phyloP scores from a whole-genome alignment of 2,797 vertebrate species.

The Neomorphus geoffroyi region DNA sequence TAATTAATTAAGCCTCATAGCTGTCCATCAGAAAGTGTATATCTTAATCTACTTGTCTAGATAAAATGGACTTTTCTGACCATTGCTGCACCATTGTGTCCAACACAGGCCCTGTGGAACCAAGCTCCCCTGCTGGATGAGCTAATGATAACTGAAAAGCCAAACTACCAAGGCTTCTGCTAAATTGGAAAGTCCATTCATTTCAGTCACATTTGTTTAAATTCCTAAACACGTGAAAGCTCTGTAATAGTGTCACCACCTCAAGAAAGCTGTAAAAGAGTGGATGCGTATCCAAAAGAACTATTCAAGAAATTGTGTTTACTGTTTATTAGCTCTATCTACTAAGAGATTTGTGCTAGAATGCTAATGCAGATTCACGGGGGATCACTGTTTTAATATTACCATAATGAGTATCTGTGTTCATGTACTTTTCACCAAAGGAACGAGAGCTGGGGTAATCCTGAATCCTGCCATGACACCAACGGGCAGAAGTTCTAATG shows the following conservation, averaged over 20 bases:
- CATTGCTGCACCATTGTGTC: not conserved
- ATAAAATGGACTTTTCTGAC: not conserved
- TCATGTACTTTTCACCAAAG: not conserved
- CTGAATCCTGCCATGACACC: not conserved
- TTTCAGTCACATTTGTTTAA: not conserved
- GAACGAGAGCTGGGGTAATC: not conserved
- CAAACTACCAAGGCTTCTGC: not conserved
- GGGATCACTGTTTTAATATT: not conserved
- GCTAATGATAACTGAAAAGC: not conserved
- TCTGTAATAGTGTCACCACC: not conserved
- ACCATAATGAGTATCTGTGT: rapidly evolving
- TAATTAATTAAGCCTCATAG: not conserved
- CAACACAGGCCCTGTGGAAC: rapidly evolving
- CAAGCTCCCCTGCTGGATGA: not conserved
- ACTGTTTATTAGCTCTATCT: too few species aligned
- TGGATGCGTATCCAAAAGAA: not conserved
- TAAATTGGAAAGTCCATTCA: not conserved
- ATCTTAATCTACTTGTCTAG: not conserved
- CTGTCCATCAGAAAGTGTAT: not conserved
- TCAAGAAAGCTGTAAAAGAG: not conserved
- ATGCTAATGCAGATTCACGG: not conserved
- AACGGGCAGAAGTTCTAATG: not conserved
- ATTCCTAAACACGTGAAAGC: not conserved
- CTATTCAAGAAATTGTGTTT: not conserved
- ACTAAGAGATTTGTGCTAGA: not conserved